Conservation (phyloP, 2,888 invertebrate genomes). For the Endomychus coccineus region DNA sequence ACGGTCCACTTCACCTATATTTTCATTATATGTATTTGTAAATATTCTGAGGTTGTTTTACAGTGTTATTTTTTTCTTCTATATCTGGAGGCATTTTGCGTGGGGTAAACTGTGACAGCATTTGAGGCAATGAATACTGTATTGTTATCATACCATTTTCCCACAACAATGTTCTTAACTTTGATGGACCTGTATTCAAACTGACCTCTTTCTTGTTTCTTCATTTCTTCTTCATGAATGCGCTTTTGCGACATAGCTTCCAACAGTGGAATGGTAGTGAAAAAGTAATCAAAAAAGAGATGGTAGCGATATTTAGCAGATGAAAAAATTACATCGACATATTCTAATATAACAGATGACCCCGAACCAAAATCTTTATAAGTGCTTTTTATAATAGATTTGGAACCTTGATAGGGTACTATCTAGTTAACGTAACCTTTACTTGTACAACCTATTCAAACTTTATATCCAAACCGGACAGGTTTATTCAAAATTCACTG, state of each 20-base stretch:
- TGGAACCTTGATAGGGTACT: constrained; percentile 3
- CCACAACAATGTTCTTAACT: constrained; percentile 6
- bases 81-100: background rate
- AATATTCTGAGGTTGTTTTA: constrained; percentile 5
- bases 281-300: constrained; percentile 3
- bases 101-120: constrained; percentile 1
- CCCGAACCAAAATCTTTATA: constrained; percentile 5
- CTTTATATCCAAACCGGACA: constrained; percentile 1
- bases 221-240: background rate
- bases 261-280: constrained; percentile 5
- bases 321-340: constrained; percentile 2
- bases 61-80: constrained; percentile 5
- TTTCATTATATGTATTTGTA: constrained; percentile 4
- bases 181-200: constrained; percentile 6
- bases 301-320: constrained; percentile 2
- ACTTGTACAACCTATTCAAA: constrained; percentile 2
- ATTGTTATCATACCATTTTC: constrained; percentile 9
- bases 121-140: constrained; percentile 7
- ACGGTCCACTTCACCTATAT: constrained; percentile 8
- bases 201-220: constrained; percentile 2
- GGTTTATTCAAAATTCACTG: constrained; percentile 6
- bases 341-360: constrained; percentile 1
- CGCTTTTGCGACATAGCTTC: constrained; percentile 4
- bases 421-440: constrained; percentile 5
- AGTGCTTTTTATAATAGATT: constrained; percentile 3